These are phyloP conservation scores for Galaxias olidus DNA, from an alignment of 2,797 vertebrate species.

Conservation along the genomic window DNA sequence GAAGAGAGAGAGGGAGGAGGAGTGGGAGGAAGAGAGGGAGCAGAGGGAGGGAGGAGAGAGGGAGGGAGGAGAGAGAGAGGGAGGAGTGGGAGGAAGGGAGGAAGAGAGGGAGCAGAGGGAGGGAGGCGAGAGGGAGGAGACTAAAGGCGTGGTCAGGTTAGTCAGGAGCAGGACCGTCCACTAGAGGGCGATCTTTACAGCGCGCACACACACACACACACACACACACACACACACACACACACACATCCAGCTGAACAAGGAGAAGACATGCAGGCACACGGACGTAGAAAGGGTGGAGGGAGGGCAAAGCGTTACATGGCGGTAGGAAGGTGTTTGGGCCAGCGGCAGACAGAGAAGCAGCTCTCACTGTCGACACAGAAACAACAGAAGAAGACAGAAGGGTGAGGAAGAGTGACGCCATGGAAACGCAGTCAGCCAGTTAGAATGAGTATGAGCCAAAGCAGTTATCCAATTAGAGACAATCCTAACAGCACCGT, in stretches of 20 bases:
- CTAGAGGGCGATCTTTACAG: not conserved
- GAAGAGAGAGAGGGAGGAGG: constrained; percentile 35
- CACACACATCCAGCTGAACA: too few species aligned
- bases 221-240: not conserved
- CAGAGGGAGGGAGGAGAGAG: constrained; percentile 57
- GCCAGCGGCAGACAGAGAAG: too few species aligned
- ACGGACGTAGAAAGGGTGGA: constrained; percentile 75
- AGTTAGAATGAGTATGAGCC: too few species aligned
- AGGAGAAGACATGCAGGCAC: not conserved
- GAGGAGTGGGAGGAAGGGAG: constrained; percentile 2
- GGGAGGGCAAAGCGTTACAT: too few species aligned
- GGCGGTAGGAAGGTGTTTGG: too few species aligned
- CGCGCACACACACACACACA: not conserved
- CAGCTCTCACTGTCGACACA: constrained; percentile 72
- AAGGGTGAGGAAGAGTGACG: too few species aligned
- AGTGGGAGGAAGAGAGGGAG: too few species aligned
- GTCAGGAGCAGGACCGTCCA: not conserved
- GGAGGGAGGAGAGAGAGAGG: constrained; percentile 52
- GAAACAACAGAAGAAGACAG: constrained; percentile 51
- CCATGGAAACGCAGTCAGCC: too few species aligned
- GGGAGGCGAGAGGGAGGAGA: constrained; percentile 31
- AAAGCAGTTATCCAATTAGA: too few species aligned
- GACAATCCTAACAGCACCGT: too few species aligned
- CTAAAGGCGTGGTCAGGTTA: not conserved
- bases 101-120: constrained; percentile 32